Percentiles rank a stretch among this genome's conserved stretches.
Evolutionary conservation across 2,797 vertebrate species (phyloP).

Genomic region (Lepilemur septentrionalis): DNA sequence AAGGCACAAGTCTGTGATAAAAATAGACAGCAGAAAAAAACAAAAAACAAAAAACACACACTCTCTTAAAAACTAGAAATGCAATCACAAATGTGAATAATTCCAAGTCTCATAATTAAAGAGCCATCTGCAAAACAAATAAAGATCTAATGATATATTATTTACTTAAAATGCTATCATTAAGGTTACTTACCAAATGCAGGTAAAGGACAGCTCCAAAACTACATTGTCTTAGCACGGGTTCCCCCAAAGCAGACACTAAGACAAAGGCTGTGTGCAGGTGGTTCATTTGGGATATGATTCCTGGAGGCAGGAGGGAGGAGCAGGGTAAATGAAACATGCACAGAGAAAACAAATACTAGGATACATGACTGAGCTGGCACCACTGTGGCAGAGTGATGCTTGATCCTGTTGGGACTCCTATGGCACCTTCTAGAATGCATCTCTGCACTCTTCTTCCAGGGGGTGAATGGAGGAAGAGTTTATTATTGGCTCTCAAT

Average conservation of each 20-base stretch:
- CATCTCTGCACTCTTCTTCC: not conserved
- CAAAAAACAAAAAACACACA: not conserved
- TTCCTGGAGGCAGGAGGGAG: not conserved
- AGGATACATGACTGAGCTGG: not conserved
- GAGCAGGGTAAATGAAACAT: not conserved
- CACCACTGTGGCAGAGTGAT: not conserved
- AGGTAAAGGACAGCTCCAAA: not conserved
- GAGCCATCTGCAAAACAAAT: not conserved
- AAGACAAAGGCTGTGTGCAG: not conserved
- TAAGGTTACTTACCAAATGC: not conserved
- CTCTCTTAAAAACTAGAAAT: not conserved
- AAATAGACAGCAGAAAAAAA: not conserved
- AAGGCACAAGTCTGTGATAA: not conserved
- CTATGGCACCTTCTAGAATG: not conserved
- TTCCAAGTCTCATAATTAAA: not conserved
- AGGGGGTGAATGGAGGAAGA: not conserved
- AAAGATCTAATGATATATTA: not conserved
- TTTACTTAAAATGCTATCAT: not conserved
- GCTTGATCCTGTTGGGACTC: not conserved
- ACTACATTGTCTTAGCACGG: not conserved
- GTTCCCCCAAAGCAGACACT: not conserved
- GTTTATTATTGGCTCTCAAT: not conserved
- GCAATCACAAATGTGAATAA: not conserved
- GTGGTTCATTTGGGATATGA: not conserved
- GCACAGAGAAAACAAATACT: not conserved